These are phyloP conservation scores for crab-eating macaque (Macaca fascicularis) DNA, from an alignment of 2,113 vertebrate genomes.

Conservation along the genomic window T2T-MFA8v1.1 NC_088385.1:124652001-124652500, in stretches of 20 bases:
- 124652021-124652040: neutral
- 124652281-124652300: too few species aligned
- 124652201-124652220: neutral
- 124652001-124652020: fast-evolving
- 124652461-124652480: neutral
- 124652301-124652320: neutral
- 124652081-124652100: too few species aligned
- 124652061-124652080: neutral
- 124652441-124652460: neutral
- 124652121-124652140: neutral
- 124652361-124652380: neutral
- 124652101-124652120: neutral
- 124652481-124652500: neutral
- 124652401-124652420: neutral
- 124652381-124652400: fast-evolving
- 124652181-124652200: neutral
- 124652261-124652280: neutral
- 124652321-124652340: neutral
- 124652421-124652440: neutral
- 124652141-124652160: neutral
- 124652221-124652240: neutral
- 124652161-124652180: neutral
- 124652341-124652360: neutral
- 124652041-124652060: neutral
- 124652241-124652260: neutral